Evolutionary conservation across 2,888 invertebrate genomes (phyloP).

Genomic region (Rhodophaea formosa): DNA sequence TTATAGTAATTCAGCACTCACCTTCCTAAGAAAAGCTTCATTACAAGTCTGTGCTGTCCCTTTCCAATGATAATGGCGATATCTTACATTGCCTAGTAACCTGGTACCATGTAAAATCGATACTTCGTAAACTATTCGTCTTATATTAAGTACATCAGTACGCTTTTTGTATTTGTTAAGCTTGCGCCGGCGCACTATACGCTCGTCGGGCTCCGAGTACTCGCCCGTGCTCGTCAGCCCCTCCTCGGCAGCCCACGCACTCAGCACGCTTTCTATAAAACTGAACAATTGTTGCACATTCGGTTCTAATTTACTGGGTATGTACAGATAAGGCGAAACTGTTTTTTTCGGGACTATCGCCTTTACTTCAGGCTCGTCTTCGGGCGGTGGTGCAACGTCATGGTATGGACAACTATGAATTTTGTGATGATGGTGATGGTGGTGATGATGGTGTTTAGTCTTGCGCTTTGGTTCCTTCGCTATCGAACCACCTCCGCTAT

Average conservation of each 20-base stretch:
- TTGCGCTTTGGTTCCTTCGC: constrained; percentile 59
- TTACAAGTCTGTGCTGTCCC: constrained; percentile 93
- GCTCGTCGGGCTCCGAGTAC: constrained; percentile 87
- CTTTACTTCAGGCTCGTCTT: constrained; percentile 64
- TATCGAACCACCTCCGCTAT: constrained; percentile 48
- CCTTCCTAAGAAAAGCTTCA: constrained; percentile 93
- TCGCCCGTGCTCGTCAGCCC: constrained; percentile 87
- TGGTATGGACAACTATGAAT: constrained; percentile 72
- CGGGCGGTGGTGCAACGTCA: constrained; percentile 59
- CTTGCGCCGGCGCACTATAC: constrained; percentile 82
- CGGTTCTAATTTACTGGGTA: constrained; percentile 84
- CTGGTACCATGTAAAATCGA: constrained; percentile 85
- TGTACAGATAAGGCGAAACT: constrained; percentile 76
- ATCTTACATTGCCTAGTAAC: constrained; percentile 85
- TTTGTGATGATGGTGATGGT: constrained; percentile 72
- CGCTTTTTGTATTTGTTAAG: constrained; percentile 83
- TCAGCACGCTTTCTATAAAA: constrained; percentile 89
- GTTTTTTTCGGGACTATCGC: constrained; percentile 65
- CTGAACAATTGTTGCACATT: constrained; percentile 91
- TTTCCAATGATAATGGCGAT: constrained; percentile 91
- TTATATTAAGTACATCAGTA: constrained; percentile 84
- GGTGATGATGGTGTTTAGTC: constrained; percentile 65
- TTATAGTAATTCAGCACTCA: constrained; percentile 56
- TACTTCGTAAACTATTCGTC: constrained; percentile 85
- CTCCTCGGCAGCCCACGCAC: constrained; percentile 89